Conservation (phyloP, 2,888 invertebrate species). For the Phytoseiulus persimilis region DNA sequence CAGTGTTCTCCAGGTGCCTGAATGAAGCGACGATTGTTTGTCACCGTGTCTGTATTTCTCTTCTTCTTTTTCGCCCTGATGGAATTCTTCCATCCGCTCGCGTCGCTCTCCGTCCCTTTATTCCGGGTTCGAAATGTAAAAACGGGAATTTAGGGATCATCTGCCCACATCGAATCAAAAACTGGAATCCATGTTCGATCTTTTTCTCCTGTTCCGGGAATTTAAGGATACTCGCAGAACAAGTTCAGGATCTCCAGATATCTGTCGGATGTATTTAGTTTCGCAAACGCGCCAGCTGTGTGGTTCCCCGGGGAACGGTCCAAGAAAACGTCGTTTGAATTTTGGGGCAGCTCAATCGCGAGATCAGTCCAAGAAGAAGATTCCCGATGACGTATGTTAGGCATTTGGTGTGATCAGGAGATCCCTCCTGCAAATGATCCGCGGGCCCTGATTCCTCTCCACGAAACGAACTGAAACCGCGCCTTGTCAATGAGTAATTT, state of each 20-base stretch:
- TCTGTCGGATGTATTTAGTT: no score
- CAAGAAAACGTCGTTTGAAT: not conserved
- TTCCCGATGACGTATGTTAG: not conserved
- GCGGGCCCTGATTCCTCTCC: not conserved
- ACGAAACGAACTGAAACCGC: not conserved
- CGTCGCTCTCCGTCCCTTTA: not conserved
- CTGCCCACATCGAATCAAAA: no score
- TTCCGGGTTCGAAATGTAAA: no score
- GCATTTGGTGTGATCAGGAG: not conserved
- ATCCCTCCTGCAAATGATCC: not conserved
- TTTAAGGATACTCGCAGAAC: no score
- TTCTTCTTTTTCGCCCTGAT: not conserved
- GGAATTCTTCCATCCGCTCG: not conserved
- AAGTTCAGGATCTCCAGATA: no score
- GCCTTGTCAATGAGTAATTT: not conserved
- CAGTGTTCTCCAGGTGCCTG: not conserved
- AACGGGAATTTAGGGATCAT: no score
- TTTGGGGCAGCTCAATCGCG: not conserved
- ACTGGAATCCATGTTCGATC: no score
- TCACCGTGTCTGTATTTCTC: not conserved
- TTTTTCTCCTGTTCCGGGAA: no score
- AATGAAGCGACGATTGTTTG: not conserved
- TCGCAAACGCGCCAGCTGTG: no score
- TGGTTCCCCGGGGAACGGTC: no score
- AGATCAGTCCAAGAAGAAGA: not conserved